Evolutionary conservation across 2,888 invertebrate genomes (phyloP).

Genomic region (Ochropleura leucogaster): DNA sequence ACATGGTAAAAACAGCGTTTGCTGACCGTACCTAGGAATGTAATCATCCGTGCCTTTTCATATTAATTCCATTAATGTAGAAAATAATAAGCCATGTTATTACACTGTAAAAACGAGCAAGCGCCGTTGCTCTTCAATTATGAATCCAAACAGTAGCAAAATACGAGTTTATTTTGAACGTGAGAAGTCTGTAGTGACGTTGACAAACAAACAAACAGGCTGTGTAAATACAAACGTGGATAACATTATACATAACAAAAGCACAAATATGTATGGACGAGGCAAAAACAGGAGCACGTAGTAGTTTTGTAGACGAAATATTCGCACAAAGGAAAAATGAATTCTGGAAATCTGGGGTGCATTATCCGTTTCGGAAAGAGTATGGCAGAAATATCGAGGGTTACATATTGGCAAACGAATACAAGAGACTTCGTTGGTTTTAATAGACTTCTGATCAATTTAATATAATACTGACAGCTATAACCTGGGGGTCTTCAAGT

Average conservation of each 20-base stretch:
- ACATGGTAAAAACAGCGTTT: constrained; percentile 11
- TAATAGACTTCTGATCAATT: neutral
- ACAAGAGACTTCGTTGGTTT: neutral
- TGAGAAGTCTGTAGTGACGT: constrained; percentile 51
- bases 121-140: constrained; percentile 13
- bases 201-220: constrained; percentile 67
- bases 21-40: constrained; percentile 1
- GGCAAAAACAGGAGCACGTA: constrained; percentile 18
- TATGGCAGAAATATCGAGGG: constrained; percentile 1
- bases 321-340: constrained; percentile 9
- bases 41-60: constrained; percentile 12
- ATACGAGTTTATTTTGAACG: constrained; percentile 36
- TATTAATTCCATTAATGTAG: constrained; percentile 30
- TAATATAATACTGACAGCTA: too few relatives aligned
- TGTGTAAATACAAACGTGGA: constrained; percentile 72
- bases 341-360: constrained; percentile 8
- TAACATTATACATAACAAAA: constrained; percentile 64
- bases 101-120: constrained; percentile 15
- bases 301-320: neutral
- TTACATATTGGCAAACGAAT: neutral
- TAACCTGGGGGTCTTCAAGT: too few relatives aligned
- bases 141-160: constrained; percentile 6
- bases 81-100: constrained; percentile 39
- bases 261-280: constrained; percentile 31
- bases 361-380: constrained; percentile 6